Evolutionary conservation across 2,888 invertebrate genomes (phyloP).

Genomic region (Homarus gammarus): DNA sequence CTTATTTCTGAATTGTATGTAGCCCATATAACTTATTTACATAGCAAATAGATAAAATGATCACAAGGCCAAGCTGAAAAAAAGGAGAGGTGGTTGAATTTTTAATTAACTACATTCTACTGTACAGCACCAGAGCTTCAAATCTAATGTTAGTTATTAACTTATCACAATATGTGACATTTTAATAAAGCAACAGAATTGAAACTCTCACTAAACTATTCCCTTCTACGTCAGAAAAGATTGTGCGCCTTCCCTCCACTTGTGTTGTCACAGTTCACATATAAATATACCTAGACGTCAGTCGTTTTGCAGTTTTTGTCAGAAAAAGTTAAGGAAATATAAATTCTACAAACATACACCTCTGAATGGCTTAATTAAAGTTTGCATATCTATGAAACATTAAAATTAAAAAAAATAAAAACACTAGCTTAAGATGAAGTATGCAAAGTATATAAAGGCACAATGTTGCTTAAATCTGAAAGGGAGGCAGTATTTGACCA

Average conservation of each 20-base stretch:
- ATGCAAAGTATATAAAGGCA: too few relatives aligned
- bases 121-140: background rate
- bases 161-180: background rate
- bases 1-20: too few relatives aligned
- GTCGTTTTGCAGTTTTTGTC: slow-evolving; percentile 7
- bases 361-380: background rate
- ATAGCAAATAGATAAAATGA: background rate
- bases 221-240: background rate
- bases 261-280: background rate
- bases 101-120: background rate
- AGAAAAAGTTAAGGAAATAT: background rate
- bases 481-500: too few relatives aligned
- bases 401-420: background rate
- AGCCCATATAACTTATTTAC: too few relatives aligned
- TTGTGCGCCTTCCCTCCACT: background rate
- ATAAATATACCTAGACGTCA: background rate
- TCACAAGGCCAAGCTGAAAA: background rate
- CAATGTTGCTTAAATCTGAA: too few relatives aligned
- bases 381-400: background rate
- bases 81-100: background rate
- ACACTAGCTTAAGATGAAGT: too few relatives aligned
- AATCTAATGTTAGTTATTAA: background rate
- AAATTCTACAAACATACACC: background rate
- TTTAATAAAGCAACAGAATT: background rate
- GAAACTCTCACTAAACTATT: background rate